These are phyloP conservation scores for Spongilla lacustris DNA, from an alignment of 37 sponge, comb jelly and placozoan species.

Conservation along the genomic window DNA sequence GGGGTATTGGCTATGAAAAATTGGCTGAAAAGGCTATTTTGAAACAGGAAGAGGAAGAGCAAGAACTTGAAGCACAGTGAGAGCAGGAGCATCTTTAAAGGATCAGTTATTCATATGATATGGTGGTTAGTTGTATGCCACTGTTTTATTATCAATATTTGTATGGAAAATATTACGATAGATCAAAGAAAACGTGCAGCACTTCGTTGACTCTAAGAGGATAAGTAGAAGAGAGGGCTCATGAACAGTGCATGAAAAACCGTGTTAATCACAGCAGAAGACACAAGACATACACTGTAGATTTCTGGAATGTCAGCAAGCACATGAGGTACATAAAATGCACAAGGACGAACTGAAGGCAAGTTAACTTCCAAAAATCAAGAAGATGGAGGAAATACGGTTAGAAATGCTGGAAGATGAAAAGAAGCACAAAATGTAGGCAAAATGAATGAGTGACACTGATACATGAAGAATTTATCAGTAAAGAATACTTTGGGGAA, in stretches of 20 bases:
- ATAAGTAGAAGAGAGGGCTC: slow-evolving; percentile 31
- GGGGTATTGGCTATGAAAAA: neutral
- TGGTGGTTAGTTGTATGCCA: too few relatives aligned
- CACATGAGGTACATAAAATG: slow-evolving; percentile 13
- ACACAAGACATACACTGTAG: neutral
- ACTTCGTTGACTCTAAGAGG: slow-evolving; percentile 18
- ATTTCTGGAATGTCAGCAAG: neutral
- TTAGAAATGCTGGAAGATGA: slow-evolving; percentile 15
- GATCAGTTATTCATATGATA: neutral
- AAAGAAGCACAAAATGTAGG: slow-evolving; percentile 15
- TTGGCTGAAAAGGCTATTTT: slow-evolving; percentile 19
- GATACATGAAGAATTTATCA: neutral
- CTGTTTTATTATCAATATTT: too few relatives aligned
- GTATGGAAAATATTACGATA: slow-evolving; percentile 39
- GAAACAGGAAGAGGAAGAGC: slow-evolving; percentile 40
- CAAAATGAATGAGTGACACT: slow-evolving; percentile 27
- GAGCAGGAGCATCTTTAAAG: slow-evolving; percentile 10
- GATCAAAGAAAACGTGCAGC: slow-evolving; percentile 27
- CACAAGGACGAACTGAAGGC: slow-evolving; percentile 44
- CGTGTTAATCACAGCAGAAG: slow-evolving; percentile 7
- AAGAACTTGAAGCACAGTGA: slow-evolving; percentile 32
- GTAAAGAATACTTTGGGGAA: neutral
- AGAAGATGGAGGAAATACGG: neutral
- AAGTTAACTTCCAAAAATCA: slow-evolving; percentile 31
- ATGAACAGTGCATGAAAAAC: neutral